Evolutionary conservation across 2,888 invertebrate species (phyloP), one percentile per base, ranked within the genome.

Genomic region (Drosophila tripunctata): DNA sequence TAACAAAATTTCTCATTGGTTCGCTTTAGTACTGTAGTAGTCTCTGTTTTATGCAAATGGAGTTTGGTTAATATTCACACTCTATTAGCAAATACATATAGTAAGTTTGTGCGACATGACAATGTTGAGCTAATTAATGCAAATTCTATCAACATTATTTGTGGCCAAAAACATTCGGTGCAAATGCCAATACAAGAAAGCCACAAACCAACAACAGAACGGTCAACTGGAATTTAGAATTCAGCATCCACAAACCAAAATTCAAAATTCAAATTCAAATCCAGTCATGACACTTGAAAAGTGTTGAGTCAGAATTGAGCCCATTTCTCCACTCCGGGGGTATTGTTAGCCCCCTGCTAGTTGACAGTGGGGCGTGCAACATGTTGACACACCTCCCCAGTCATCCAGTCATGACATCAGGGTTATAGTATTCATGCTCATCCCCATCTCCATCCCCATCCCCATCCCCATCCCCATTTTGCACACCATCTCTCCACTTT

Each of bases 361-460:
- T 6, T 10, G 55, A 64, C 70, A 75, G 60, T 75, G 52, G 56
- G 48, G 51, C 60, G 35, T 69, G 64, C 68, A 79, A 79, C 72
- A 76, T 80, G 57, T 73, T 72, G 77, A 63, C 80, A 73, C 77
- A 61, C 60, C 68, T 60, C 41, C 41, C n/a, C 33, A 19, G 21
- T 33, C 36, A 19, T 27, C 38, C 40, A 22, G 54, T 47, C 17
- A 40, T 80, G 81, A 77, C 81, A 73, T 70, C 81, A 64, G 55
- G n/a, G 62, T 66, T 74, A 68, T 72, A 68, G 50, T n/a, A n/a
- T n/a, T n/a, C n/a, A n/a, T n/a, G n/a, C 7, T 12, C 19, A 8
- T 7, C 4, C 38, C 33, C 21, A 47, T 33, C 10, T 15, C 7
- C 0, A n/a, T 5, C 19, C 21, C n/a, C 30, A 17, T 31, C 8